Percentiles rank a stretch among this genome's conserved stretches.
Conservation (phyloP, 1,140 invertebrate genomes). For the Polypedilum pembai region DNA sequence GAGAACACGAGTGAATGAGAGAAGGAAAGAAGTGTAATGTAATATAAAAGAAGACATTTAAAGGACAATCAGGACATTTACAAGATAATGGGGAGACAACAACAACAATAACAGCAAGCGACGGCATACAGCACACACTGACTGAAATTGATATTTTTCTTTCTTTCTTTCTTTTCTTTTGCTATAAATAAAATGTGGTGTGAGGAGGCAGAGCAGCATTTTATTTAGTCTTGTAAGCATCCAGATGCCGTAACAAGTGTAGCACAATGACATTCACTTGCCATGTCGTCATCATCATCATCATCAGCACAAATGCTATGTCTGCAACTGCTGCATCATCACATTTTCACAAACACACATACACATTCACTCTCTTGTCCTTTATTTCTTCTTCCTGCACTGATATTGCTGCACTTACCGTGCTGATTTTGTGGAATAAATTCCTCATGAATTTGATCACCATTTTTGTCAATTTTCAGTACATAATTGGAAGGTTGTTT, state of each 20-base stretch:
- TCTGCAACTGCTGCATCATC: conserved; percentile 10
- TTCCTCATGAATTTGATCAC: conserved; percentile 44
- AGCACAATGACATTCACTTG: conserved; percentile 9
- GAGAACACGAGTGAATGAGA: neutral
- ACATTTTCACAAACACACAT: neutral
- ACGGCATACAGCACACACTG: neutral
- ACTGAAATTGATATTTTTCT: neutral
- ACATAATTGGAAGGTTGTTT: conserved; percentile 42
- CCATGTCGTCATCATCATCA: too few species aligned
- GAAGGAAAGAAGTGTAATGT: conserved; percentile 23
- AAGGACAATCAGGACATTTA: conserved; percentile 28
- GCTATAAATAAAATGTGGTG: neutral
- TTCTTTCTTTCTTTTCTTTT: neutral
- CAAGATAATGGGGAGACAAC: conserved; percentile 21
- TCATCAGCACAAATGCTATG: neutral
- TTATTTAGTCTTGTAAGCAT: too few species aligned
- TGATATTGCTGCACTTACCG: conserved; percentile 5
- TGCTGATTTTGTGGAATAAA: conserved; percentile 41
- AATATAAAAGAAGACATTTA: conserved; percentile 28
- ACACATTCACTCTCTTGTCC: neutral
- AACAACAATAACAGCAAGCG: neutral
- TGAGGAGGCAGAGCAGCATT: neutral
- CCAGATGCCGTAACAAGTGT: neutral
- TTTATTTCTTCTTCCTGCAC: neutral
- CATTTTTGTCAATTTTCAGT: conserved; percentile 43